Conservation (phyloP, 2,797 vertebrate species). For the Syngnathus rostellatus region DNA sequence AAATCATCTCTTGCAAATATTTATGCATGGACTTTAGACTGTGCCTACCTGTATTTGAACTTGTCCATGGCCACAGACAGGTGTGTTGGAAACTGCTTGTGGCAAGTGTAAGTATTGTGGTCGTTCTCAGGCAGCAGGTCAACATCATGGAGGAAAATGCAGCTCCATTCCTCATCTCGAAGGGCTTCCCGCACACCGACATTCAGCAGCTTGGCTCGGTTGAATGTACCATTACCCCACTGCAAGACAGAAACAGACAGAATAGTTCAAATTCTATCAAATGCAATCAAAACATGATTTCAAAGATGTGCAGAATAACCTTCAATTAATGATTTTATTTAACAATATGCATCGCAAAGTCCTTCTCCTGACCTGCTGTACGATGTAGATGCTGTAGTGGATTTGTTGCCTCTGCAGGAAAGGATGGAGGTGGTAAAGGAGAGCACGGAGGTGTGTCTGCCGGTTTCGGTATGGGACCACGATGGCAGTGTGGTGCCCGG, state of each 20-base stretch:
- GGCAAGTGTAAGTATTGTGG: constrained; percentile 92
- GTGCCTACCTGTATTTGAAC: constrained; percentile 85
- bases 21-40: not conserved
- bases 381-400: constrained; percentile 91
- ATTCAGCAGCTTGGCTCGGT: constrained; percentile 90
- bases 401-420: constrained; percentile 95
- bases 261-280: no score
- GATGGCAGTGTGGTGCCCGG: constrained; percentile 82
- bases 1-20: not conserved
- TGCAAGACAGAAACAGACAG: constrained; percentile 33
- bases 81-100: constrained; percentile 84
- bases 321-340: not conserved
- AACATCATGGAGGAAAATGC: constrained; percentile 89
- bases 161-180: constrained; percentile 90
- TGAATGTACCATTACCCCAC: constrained; percentile 90
- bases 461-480: constrained; percentile 90
- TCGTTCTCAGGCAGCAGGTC: constrained; percentile 94
- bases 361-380: constrained; percentile 81
- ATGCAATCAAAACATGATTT: no score
- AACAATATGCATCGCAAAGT: not conserved
- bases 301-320: no score
- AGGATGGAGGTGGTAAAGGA: constrained; percentile 93
- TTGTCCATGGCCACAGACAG: constrained; percentile 96
- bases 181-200: constrained; percentile 90
- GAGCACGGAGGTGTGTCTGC: constrained; percentile 81